Evolutionary conservation across 2,888 invertebrate species (phyloP).

Genomic region (Lydus trimaculatus): DNA sequence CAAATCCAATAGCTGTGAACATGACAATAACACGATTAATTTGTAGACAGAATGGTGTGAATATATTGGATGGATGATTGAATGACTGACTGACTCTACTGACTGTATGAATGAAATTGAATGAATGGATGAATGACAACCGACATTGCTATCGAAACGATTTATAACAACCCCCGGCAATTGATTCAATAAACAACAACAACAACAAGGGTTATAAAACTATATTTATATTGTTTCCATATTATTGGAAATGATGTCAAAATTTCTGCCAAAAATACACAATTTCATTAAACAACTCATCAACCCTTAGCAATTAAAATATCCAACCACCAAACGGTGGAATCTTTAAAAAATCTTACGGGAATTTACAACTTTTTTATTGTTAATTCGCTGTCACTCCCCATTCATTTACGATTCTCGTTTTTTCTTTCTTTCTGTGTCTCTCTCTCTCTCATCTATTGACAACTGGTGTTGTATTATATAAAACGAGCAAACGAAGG

Average conservation of each 20-base stretch:
- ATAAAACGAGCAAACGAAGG: conserved; percentile 47
- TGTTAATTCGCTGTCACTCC: neutral
- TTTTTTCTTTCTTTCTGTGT: conserved; percentile 15
- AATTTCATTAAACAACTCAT: conserved; percentile 5
- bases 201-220: neutral
- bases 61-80: conserved; percentile 9
- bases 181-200: conserved; percentile 16
- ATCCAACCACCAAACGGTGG: neutral
- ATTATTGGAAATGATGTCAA: neutral
- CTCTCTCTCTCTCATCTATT: neutral
- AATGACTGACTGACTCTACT: conserved; percentile 7
- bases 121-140: conserved; percentile 48
- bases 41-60: conserved; percentile 35
- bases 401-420: neutral
- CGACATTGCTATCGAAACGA: conserved; percentile 42
- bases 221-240: neutral
- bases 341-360: neutral
- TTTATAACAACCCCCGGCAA: conserved; percentile 33
- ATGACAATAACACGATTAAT: conserved; percentile 48
- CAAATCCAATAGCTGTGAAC: conserved; percentile 48
- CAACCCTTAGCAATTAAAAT: neutral
- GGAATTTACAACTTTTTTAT: neutral
- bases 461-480: conserved; percentile 15
- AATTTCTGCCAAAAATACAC: neutral
- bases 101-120: conserved; percentile 7